Percentiles rank a stretch among this genome's conserved stretches.
Conservation (phyloP, 2,888 invertebrate species). For the Drosophila antonietae region DNA sequence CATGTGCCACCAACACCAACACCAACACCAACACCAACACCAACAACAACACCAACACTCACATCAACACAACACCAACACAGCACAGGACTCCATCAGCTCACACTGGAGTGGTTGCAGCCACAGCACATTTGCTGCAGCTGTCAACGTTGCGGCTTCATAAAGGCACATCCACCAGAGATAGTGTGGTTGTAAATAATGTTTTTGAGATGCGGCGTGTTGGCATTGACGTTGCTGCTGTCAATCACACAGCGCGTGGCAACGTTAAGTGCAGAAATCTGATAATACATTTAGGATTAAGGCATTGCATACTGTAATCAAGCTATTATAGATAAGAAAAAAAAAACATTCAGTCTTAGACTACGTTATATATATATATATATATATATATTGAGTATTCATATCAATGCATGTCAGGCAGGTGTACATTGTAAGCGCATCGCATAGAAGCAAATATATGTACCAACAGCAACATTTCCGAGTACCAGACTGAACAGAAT, state of each 20-base stretch:
- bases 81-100: neutral
- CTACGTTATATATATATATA: neutral
- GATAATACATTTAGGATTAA: neutral
- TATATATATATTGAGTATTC: slow-evolving; percentile 10
- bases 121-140: slow-evolving; percentile 40
- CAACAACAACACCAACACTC: too few species aligned
- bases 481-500: slow-evolving; percentile 26
- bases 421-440: slow-evolving; percentile 26
- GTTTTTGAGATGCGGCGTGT: slow-evolving; percentile 37
- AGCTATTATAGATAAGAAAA: neutral
- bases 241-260: slow-evolving; percentile 32
- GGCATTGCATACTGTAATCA: neutral
- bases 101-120: neutral
- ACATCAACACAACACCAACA: too few species aligned
- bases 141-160: slow-evolving; percentile 28
- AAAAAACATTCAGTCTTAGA: neutral
- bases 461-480: slow-evolving; percentile 14
- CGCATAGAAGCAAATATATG: slow-evolving; percentile 5
- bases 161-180: slow-evolving; percentile 47
- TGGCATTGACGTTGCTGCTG: slow-evolving; percentile 46
- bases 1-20: too few species aligned
- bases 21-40: too few species aligned
- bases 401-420: slow-evolving; percentile 19
- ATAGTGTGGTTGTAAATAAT: slow-evolving; percentile 62
- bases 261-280: neutral